Evolutionary conservation across 2,113 vertebrate species (phyloP).

Genomic region (Conger conger): DNA sequence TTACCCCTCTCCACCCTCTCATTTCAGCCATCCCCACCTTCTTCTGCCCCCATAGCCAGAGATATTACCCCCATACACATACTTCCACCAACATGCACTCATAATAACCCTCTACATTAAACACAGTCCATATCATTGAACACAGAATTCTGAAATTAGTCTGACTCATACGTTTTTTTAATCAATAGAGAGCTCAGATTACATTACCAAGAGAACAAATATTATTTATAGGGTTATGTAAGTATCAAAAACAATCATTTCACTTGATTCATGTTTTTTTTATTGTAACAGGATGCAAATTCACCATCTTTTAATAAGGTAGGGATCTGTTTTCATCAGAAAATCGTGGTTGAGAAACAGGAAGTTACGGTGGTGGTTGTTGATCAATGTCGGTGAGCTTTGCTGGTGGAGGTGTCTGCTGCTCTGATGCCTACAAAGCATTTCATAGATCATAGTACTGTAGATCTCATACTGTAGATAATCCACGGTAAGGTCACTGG

Average conservation of each 20-base stretch:
- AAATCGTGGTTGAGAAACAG: neutral
- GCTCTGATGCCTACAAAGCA: neutral
- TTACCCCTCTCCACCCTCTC: neutral
- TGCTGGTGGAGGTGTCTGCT: neutral
- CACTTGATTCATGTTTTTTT: slow-evolving; percentile 6
- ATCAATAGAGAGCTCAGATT: too few relatives aligned
- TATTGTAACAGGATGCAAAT: slow-evolving; percentile 8
- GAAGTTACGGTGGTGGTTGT: neutral
- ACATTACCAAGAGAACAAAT: neutral
- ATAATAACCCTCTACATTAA: neutral
- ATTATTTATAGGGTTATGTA: neutral
- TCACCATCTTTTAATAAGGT: slow-evolving; percentile 3
- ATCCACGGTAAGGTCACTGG: neutral
- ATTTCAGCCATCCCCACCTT: neutral
- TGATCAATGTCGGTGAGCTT: neutral
- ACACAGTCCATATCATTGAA: too few relatives aligned
- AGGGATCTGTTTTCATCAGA: neutral
- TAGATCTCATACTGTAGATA: too few relatives aligned
- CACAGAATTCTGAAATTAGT: too few relatives aligned
- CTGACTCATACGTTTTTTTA: too few relatives aligned
- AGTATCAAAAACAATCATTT: neutral
- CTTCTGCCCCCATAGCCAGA: neutral
- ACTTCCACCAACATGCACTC: neutral
- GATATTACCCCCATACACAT: neutral
- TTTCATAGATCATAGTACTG: neutral